phyloP scores from a whole-genome alignment of 1,140 invertebrate genomes.

The Chrysopa pallens region DNA sequence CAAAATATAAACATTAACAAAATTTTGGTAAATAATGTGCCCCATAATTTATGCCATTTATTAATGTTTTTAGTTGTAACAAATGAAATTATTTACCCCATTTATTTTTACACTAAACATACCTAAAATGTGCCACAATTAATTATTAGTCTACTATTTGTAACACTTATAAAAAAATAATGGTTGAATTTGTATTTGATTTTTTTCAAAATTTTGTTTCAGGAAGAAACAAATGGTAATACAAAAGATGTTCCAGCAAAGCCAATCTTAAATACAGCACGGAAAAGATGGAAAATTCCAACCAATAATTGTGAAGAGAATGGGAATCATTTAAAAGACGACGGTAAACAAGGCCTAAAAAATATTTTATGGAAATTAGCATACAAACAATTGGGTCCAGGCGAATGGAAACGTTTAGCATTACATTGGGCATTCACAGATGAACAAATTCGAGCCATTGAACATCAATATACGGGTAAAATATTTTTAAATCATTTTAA shows the following conservation, averaged over 20 bases:
- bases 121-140: no score
- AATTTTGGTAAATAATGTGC: no score
- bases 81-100: no score
- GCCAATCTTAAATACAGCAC: constrained; percentile 14
- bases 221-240: constrained; percentile 12
- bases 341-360: constrained; percentile 22
- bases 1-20: no score
- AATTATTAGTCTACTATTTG: no score
- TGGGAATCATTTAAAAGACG: constrained; percentile 10
- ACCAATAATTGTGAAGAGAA: constrained; percentile 16
- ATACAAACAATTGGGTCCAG: constrained; percentile 42
- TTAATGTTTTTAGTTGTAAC: no score
- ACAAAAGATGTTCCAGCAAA: constrained; percentile 14
- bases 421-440: constrained; percentile 51
- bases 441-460: constrained; percentile 53
- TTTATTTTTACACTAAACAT: no score
- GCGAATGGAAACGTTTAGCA: constrained; percentile 54
- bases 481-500: no score
- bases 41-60: no score
- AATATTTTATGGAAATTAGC: constrained; percentile 45
- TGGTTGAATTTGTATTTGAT: no score
- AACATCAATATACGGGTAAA: constrained; percentile 56
- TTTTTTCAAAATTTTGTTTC: constrained; percentile 4
- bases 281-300: constrained; percentile 19
- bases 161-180: no score